phyloP scores from a whole-genome alignment of 2,797 vertebrate genomes.

The Mareca strepera region DNA sequence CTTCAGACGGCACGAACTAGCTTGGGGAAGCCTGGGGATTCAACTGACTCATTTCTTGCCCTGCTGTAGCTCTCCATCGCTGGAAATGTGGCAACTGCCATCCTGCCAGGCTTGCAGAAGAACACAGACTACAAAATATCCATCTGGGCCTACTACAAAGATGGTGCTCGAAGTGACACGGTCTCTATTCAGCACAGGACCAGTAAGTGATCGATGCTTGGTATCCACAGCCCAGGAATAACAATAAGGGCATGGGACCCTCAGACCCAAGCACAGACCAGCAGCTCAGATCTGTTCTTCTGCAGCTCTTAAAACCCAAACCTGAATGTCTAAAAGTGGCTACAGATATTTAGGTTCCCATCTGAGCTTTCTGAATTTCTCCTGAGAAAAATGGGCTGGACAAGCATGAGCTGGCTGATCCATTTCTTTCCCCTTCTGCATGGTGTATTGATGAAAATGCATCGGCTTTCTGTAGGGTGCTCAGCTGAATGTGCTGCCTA shows the following conservation, averaged over 20 bases:
- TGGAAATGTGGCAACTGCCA: slow-evolving; percentile 80
- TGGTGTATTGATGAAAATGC: background rate
- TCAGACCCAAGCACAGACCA: background rate
- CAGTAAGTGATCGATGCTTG: slow-evolving; percentile 75
- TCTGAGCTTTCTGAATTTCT: background rate
- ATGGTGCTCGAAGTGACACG: slow-evolving; percentile 89
- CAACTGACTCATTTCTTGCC: background rate
- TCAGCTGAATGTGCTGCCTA: background rate
- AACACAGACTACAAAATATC: slow-evolving; percentile 91
- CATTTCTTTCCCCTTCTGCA: background rate
- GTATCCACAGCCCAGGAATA: background rate
- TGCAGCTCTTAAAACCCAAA: background rate
- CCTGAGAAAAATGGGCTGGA: background rate
- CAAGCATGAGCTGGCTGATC: background rate
- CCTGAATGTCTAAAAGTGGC: background rate
- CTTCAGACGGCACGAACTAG: background rate
- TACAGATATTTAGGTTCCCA: background rate
- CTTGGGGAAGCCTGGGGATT: background rate
- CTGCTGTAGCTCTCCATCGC: slow-evolving; percentile 83
- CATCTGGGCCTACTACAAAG: slow-evolving; percentile 89
- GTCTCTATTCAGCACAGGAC: slow-evolving; percentile 89
- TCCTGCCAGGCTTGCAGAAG: slow-evolving; percentile 86
- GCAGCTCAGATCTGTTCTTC: background rate
- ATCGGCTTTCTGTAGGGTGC: background rate
- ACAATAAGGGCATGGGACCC: accelerated